Base-by-base conservation (phyloP, 2,113 vertebrate genomes). In the Prietella phreatophila region DNA sequence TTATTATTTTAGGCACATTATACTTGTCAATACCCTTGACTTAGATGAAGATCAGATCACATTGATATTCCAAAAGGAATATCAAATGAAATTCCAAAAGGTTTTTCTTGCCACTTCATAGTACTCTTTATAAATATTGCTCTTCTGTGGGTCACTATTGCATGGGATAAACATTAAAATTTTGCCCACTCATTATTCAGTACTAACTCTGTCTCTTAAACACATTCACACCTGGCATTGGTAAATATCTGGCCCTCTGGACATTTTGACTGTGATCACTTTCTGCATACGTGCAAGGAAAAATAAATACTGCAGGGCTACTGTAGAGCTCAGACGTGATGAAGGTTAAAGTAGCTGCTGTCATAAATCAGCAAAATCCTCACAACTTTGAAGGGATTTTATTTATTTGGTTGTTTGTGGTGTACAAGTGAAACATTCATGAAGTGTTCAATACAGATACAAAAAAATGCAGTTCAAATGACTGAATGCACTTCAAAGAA, bases 151-250 rank as follows among this genome's bases (percentile, higher is more conserved):
- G 47, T 50, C 47, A 50, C 47, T 50, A 50, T 50, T 50, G 19
- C 27, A 36, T 69, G 42, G 83, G 61, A 55, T 55, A 79, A 79
- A 79, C 50, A 79, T 79, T 79, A 55, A 53, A 69, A 85, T 85
- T 85, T 65, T 85, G 63, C 63, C 42, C 83, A 71, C 30, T 69
- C 27, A 5, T 65, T 71, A 36, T 65, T 84, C 67, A 33, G 30
- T 67, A 5, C 39, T 55, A 55, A 33, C n/a, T 33, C 63, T 25
- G 33, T n/a, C 82, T 83, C 25, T 78, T 47, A 69, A 69, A 84
- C 47, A 67, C 42, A 36, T 55, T 36, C 83, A 53, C 42, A 84
- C 17, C 65, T 56, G 83, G n/a, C 11, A 33, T 0, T 84, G 50
- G 65, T 36, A 84, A 84, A 84, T 73, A 36, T 84, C 33, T 33